These are phyloP conservation scores for Polyommatus icarus DNA, from an alignment of 2,888 invertebrate species.

Conservation along the genomic window DNA sequence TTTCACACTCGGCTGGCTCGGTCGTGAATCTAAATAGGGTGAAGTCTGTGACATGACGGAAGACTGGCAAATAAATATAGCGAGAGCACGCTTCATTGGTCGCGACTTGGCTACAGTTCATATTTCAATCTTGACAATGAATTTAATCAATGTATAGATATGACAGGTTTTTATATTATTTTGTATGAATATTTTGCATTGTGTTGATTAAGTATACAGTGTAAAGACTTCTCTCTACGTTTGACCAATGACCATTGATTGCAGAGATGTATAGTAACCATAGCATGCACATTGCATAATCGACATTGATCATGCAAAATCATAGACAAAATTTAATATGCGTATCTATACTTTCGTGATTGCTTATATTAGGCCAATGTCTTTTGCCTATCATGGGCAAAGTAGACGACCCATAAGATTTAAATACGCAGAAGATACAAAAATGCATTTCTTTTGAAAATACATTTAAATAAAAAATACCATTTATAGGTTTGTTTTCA, in stretches of 20 bases:
- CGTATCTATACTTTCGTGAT: no score
- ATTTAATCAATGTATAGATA: constrained; percentile 58
- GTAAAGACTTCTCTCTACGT: background rate
- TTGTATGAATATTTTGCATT: background rate
- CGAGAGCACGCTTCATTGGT: constrained; percentile 20
- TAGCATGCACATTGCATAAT: no score
- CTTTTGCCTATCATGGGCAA: no score
- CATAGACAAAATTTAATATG: no score
- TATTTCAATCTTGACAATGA: constrained; percentile 52
- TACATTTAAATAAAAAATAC: constrained; percentile 42
- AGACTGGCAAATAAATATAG: constrained; percentile 47
- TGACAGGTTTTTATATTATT: constrained; percentile 63
- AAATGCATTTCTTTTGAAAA: no score
- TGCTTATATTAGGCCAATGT: no score
- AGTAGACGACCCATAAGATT: no score
- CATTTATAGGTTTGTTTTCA: no score
- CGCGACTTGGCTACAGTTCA: constrained; percentile 24
- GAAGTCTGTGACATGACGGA: constrained; percentile 35
- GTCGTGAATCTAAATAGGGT: constrained; percentile 70
- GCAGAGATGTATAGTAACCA: no score
- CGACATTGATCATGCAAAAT: no score
- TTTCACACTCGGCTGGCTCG: constrained; percentile 71
- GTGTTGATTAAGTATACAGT: background rate
- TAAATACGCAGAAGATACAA: no score
- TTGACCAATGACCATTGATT: no score